phyloP scores from a whole-genome alignment of 1,140 invertebrate genomes.

The Patella vulgata region DNA sequence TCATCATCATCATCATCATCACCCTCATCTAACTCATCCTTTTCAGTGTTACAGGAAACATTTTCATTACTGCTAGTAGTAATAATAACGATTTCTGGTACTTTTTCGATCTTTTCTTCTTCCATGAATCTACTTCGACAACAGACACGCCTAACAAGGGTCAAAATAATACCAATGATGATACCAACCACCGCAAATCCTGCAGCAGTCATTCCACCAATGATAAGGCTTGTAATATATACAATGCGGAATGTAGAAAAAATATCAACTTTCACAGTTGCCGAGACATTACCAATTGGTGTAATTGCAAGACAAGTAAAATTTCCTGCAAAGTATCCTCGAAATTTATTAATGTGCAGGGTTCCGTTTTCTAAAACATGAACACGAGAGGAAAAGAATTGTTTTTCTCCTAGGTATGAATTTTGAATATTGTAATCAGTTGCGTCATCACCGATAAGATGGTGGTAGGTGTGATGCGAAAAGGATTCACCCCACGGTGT shows the following conservation, averaged over 20 bases:
- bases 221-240: slow-evolving; percentile 32
- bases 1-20: slow-evolving; percentile 20
- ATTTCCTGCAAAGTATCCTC: slow-evolving; percentile 48
- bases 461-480: slow-evolving; percentile 17
- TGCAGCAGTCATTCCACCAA: slow-evolving; percentile 36
- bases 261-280: slow-evolving; percentile 25
- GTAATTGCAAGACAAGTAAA: slow-evolving; percentile 51
- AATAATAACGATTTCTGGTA: slow-evolving; percentile 6
- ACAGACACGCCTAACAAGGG: slow-evolving; percentile 10
- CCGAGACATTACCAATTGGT: slow-evolving; percentile 37
- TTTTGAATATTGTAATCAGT: slow-evolving; percentile 7
- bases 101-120: background rate
- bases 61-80: too few relatives aligned
- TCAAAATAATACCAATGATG: slow-evolving; percentile 41
- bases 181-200: slow-evolving; percentile 38
- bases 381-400: slow-evolving; percentile 19
- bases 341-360: slow-evolving; percentile 40
- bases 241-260: slow-evolving; percentile 15
- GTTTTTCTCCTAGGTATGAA: slow-evolving; percentile 23
- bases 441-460: slow-evolving; percentile 20
- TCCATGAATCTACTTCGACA: slow-evolving; percentile 6
- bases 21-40: background rate
- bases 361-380: slow-evolving; percentile 23
- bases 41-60: too few relatives aligned
- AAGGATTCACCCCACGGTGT: slow-evolving; percentile 51